These are phyloP conservation scores for Montifringilla adamsi DNA, from an alignment of 2,113 vertebrate genomes.

Conservation along the genomic window DNA sequence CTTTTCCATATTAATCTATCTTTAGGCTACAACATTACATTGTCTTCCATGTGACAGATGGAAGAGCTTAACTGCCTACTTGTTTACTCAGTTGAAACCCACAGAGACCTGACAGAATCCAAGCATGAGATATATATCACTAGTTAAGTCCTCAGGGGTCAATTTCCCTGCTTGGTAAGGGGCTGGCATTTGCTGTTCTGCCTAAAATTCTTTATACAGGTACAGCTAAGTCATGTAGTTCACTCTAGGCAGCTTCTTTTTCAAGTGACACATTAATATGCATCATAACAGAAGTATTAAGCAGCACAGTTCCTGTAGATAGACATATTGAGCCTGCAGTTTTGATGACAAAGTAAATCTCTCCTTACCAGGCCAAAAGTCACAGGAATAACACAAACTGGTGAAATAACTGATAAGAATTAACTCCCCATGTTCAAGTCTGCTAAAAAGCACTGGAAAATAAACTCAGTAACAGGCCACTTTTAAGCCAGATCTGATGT, in stretches of 20 bases:
- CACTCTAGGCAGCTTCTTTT: not conserved
- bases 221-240: not conserved
- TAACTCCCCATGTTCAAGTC: not conserved
- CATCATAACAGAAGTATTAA: not conserved
- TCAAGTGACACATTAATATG: not conserved
- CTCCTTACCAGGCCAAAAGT: not conserved
- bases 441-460: not conserved
- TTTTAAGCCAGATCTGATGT: not conserved
- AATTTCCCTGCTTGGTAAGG: not conserved
- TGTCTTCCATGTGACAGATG: not conserved
- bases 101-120: not conserved
- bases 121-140: not conserved
- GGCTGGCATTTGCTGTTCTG: not conserved
- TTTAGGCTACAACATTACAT: not conserved
- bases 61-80: not conserved
- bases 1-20: not conserved
- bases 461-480: accelerated
- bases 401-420: not conserved
- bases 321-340: not conserved
- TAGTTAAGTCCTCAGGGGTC: not conserved
- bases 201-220: not conserved
- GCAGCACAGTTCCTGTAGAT: not conserved
- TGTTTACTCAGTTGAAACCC: not conserved
- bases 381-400: not conserved
- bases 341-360: not conserved